Conservation (phyloP, 1,140 invertebrate genomes). For the Penaeus japonicus region DNA sequence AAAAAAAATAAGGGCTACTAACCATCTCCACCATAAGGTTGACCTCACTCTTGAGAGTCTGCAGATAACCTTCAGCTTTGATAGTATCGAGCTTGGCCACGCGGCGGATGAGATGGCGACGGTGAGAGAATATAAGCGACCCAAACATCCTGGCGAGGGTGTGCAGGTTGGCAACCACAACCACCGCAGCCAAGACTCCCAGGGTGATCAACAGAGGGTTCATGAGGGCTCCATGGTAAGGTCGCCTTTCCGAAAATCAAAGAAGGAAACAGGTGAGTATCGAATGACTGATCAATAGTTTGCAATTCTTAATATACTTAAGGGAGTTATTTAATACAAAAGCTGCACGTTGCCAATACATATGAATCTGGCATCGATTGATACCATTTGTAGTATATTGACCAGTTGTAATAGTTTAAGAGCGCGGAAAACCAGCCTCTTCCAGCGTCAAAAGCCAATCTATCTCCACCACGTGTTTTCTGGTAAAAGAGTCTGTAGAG, state of each 20-base stretch:
- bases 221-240: constrained; percentile 55
- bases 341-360: too few relatives aligned
- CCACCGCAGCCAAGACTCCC: constrained; percentile 68
- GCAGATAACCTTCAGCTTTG: constrained; percentile 73
- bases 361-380: too few relatives aligned
- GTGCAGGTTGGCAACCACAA: constrained; percentile 85
- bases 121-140: constrained; percentile 75
- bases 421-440: too few relatives aligned
- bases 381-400: too few relatives aligned
- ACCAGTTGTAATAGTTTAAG: too few relatives aligned
- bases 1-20: constrained; percentile 36
- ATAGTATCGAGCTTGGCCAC: constrained; percentile 75
- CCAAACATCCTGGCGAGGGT: constrained; percentile 71
- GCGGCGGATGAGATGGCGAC: constrained; percentile 78
- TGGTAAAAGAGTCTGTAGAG: too few relatives aligned
- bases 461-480: too few relatives aligned
- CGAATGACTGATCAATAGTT: too few relatives aligned
- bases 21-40: constrained; percentile 85
- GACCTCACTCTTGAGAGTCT: constrained; percentile 84
- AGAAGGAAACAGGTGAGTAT: neutral
- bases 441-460: too few relatives aligned
- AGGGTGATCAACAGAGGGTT: constrained; percentile 65
- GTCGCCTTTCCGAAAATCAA: constrained; percentile 14
- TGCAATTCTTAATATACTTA: too few relatives aligned
- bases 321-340: too few relatives aligned